Conservation (phyloP, 2,797 vertebrate species). For the Enoplosus armatus region DNA sequence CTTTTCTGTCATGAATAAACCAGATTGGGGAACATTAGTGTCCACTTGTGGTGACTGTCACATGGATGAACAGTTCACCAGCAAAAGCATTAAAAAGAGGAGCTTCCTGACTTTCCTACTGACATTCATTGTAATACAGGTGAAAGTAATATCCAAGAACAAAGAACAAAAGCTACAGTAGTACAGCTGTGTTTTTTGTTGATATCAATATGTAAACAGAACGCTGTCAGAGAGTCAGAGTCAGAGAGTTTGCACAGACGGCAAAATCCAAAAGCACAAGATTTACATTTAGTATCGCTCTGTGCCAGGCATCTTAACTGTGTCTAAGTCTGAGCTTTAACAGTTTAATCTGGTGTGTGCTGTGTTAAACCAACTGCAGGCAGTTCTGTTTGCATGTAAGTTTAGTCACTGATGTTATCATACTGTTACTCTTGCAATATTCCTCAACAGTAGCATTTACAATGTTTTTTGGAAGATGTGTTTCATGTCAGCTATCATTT, state of each 20-base stretch:
- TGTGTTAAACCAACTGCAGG: constrained; percentile 29
- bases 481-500: neutral
- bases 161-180: neutral
- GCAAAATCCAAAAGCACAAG: constrained; percentile 29
- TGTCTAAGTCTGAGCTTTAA: constrained; percentile 28
- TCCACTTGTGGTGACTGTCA: neutral
- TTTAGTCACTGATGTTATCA: constrained; percentile 8
- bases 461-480: constrained; percentile 6
- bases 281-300: constrained; percentile 36
- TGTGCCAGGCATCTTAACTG: constrained; percentile 29
- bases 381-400: constrained; percentile 16
- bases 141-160: neutral
- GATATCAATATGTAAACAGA: constrained; percentile 29
- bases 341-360: constrained; percentile 36
- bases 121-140: neutral
- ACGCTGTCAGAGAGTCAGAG: constrained; percentile 4
- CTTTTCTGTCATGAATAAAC: constrained; percentile 27
- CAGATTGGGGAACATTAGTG: neutral
- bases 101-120: neutral
- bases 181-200: neutral
- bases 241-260: constrained; percentile 42
- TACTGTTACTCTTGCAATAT: constrained; percentile 3
- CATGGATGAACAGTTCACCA: neutral
- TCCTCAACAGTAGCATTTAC: constrained; percentile 10
- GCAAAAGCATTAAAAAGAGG: neutral